phyloP scores from a whole-genome alignment of 1,140 invertebrate species.

The Dendrolimus punctatus region DNA sequence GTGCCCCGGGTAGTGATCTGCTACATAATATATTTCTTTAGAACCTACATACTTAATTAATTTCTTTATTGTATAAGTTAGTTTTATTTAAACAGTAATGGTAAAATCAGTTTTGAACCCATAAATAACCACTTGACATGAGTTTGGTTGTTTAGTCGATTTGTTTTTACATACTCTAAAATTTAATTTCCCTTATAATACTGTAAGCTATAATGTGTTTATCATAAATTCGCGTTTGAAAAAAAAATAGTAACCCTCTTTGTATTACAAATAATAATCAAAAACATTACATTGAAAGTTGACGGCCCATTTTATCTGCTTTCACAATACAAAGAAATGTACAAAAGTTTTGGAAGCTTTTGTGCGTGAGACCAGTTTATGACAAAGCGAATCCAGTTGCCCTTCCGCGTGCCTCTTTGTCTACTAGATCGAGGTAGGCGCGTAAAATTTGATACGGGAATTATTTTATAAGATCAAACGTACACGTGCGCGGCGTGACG shows the following conservation, averaged over 20 bases:
- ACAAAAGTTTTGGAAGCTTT: constrained; percentile 52
- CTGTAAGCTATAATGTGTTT: too few species aligned
- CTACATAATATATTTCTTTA: too few species aligned
- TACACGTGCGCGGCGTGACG: constrained; percentile 67
- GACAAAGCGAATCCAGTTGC: constrained; percentile 58
- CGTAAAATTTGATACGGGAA: constrained; percentile 70
- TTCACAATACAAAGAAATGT: constrained; percentile 41
- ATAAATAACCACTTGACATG: too few species aligned
- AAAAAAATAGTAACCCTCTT: constrained; percentile 10
- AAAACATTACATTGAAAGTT: constrained; percentile 22
- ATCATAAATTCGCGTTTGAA: constrained; percentile 2
- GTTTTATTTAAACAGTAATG: too few species aligned
- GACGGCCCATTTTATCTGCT: constrained; percentile 42
- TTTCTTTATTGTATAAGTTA: too few species aligned
- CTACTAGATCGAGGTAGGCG: constrained; percentile 65
- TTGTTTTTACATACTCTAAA: too few species aligned
- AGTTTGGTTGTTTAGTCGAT: too few species aligned
- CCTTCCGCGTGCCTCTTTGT: constrained; percentile 49
- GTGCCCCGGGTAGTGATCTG: too few species aligned
- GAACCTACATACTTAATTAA: too few species aligned
- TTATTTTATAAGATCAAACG: constrained; percentile 68
- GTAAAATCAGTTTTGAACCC: too few species aligned
- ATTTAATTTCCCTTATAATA: too few species aligned
- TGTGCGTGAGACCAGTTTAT: constrained; percentile 58
- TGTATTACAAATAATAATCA: constrained; percentile 12